A percentile compares a stretch with the other conserved stretches of the same genome.
Conservation (phyloP, 1,140 invertebrate species). For the Rhysida immarginata region DNA sequence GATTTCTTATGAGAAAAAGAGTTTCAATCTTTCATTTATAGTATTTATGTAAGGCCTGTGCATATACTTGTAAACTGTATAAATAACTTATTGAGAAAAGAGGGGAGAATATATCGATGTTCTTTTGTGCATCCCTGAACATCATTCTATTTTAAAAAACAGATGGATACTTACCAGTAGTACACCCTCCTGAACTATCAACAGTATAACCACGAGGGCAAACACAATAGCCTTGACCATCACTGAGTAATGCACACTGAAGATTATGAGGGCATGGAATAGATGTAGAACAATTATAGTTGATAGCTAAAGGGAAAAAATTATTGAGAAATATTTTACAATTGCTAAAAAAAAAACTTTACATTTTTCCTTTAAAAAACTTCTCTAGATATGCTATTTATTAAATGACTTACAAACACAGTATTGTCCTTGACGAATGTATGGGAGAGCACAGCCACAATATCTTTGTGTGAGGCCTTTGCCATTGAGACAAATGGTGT, state of each 20-base stretch:
- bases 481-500: slow-evolving; percentile 50
- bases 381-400: no score
- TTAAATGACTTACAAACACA: slow-evolving; percentile 20
- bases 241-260: slow-evolving; percentile 21
- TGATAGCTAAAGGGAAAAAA: slow-evolving; percentile 15
- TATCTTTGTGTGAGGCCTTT: slow-evolving; percentile 9
- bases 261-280: slow-evolving; percentile 20
- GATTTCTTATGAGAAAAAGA: no score
- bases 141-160: background rate
- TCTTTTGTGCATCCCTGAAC: no score
- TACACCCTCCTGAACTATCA: slow-evolving; percentile 45
- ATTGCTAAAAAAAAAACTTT: background rate
- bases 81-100: no score
- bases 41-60: no score
- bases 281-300: slow-evolving; percentile 19
- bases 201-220: slow-evolving; percentile 59
- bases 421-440: slow-evolving; percentile 21
- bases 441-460: slow-evolving; percentile 19
- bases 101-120: no score
- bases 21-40: no score
- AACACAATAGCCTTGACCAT: slow-evolving; percentile 42
- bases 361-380: no score
- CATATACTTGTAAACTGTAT: no score
- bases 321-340: background rate
- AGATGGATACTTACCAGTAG: slow-evolving; percentile 42